Percentiles rank a stretch among this genome's conserved stretches.
Conservation (phyloP, 2,113 vertebrate genomes). For the Rutilus rutilus region DNA sequence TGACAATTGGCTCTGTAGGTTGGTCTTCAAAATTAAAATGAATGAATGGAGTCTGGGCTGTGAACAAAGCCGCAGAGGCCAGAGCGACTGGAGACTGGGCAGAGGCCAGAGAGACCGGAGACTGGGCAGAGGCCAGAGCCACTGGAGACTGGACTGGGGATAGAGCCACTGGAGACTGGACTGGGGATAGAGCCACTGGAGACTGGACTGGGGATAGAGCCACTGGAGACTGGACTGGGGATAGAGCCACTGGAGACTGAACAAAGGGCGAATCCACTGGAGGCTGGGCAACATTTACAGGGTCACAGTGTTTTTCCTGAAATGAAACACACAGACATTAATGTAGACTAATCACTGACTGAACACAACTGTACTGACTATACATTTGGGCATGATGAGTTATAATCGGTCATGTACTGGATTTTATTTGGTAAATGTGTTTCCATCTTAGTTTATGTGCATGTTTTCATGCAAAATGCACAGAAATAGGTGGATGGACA, state of each 20-base stretch:
- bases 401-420: no score
- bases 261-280: background rate
- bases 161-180: background rate
- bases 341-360: no score
- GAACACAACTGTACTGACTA: no score
- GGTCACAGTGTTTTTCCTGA: background rate
- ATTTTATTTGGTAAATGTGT: no score
- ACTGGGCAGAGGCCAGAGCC: background rate
- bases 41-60: background rate
- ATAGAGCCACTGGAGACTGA: background rate
- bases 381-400: no score
- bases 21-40: conserved; percentile 11
- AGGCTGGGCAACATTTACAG: background rate
- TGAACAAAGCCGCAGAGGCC: background rate
- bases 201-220: background rate
- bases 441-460: no score
- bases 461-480: no score
- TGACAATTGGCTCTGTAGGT: background rate
- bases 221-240: background rate
- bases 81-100: background rate
- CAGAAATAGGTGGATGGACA: no score
- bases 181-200: no score
- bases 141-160: background rate
- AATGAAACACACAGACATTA: background rate
- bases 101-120: rapidly evolving